Conservation (phyloP, 2,888 invertebrate genomes). For the Megalurothrips usitatus region DNA sequence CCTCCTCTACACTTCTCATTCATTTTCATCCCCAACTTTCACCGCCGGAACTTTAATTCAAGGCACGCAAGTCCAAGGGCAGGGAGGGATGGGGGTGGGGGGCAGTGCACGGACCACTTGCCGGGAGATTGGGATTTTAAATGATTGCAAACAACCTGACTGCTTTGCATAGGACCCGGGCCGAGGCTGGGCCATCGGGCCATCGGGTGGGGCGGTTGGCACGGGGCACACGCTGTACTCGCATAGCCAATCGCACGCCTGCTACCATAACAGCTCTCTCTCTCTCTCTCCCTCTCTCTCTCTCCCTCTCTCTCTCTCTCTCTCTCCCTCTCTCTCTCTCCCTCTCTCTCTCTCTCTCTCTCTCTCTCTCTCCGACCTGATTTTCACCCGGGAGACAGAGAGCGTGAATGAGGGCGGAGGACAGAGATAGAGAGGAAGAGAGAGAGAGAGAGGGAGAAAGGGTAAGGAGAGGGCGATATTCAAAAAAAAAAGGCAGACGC, state of each 20-base stretch:
- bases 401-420: too few species aligned
- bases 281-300: too few species aligned
- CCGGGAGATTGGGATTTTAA: constrained; percentile 11
- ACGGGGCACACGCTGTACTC: background rate
- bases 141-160: constrained; percentile 4
- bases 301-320: too few species aligned
- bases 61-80: background rate
- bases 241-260: background rate
- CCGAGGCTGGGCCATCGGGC: background rate
- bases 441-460: too few species aligned
- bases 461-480: background rate
- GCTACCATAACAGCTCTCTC: background rate
- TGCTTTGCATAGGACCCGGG: background rate
- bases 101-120: background rate
- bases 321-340: too few species aligned
- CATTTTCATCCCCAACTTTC: constrained; percentile 18
- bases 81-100: background rate
- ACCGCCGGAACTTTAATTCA: background rate
- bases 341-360: too few species aligned
- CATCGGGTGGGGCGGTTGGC: background rate
- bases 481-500: background rate
- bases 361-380: too few species aligned
- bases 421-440: too few species aligned
- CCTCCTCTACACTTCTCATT: background rate
- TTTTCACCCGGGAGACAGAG: too few species aligned